phyloP scores from a whole-genome alignment of 2,797 vertebrate genomes.

The Parauchenoglanis ngamensis region DNA sequence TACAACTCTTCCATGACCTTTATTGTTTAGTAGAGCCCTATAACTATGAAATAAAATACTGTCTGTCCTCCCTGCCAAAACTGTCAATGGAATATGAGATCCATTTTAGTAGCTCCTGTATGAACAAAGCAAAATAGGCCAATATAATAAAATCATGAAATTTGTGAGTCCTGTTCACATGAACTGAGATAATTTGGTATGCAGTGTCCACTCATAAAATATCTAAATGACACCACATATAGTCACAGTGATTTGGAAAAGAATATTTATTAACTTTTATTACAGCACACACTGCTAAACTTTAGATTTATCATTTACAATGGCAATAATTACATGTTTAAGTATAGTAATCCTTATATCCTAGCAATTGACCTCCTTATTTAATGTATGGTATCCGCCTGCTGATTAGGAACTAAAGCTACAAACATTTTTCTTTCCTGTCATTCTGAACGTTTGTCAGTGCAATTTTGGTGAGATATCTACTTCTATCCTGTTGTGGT shows the following conservation, averaged over 20 bases:
- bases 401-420: background rate
- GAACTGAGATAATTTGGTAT: slow-evolving; percentile 11
- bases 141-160: slow-evolving; percentile 43
- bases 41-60: slow-evolving; percentile 24
- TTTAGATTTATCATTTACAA: background rate
- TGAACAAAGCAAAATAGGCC: slow-evolving; percentile 31
- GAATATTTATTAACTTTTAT: slow-evolving; percentile 13
- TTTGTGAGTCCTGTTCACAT: slow-evolving; percentile 36
- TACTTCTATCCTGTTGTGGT: slow-evolving; percentile 45
- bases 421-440: background rate
- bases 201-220: slow-evolving; percentile 8
- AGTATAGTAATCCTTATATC: background rate
- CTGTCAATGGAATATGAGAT: slow-evolving; percentile 22
- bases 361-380: background rate
- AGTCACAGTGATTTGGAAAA: slow-evolving; percentile 18
- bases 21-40: slow-evolving; percentile 31
- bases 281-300: background rate
- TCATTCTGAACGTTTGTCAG: slow-evolving; percentile 8
- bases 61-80: slow-evolving; percentile 8
- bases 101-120: slow-evolving; percentile 32
- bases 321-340: background rate
- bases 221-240: slow-evolving; percentile 8
- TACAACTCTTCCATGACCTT: slow-evolving; percentile 26
- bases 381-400: background rate
- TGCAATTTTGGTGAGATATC: slow-evolving; percentile 19